Conservation (phyloP, 2,888 invertebrate species). For the Graphium colonna region DNA sequence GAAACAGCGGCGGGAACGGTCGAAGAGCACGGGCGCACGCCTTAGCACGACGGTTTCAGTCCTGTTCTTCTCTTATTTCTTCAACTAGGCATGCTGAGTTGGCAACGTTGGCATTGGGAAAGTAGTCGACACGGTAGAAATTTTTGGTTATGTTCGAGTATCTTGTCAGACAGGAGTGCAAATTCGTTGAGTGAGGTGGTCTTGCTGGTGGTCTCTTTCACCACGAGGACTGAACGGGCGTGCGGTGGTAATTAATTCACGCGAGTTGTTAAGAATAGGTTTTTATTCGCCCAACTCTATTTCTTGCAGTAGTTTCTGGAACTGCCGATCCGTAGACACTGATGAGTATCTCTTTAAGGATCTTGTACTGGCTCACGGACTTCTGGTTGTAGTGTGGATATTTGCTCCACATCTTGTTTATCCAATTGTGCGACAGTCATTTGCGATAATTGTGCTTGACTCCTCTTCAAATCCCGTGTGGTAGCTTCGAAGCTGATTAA, state of each 20-base stretch:
- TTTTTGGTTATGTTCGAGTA: conserved; percentile 12
- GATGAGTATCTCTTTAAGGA: background rate
- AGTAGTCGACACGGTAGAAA: conserved; percentile 1
- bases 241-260: conserved; percentile 24
- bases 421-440: background rate
- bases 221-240: conserved; percentile 19
- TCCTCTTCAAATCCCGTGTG: background rate
- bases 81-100: too few relatives aligned
- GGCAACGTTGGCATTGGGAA: background rate
- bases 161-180: conserved; percentile 20
- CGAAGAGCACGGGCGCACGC: too few relatives aligned
- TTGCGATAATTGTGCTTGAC: background rate
- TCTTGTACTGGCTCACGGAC: background rate
- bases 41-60: too few relatives aligned
- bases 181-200: conserved; percentile 17
- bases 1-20: too few relatives aligned
- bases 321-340: background rate
- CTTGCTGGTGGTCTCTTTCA: conserved; percentile 17
- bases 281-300: conserved; percentile 15
- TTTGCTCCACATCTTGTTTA: background rate
- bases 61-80: too few relatives aligned
- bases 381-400: background rate
- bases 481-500: background rate
- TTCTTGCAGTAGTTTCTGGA: too few relatives aligned
- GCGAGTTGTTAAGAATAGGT: conserved; percentile 28